Base-by-base conservation (phyloP, 2,797 vertebrate species). In the Diplodus puntazzo region DNA sequence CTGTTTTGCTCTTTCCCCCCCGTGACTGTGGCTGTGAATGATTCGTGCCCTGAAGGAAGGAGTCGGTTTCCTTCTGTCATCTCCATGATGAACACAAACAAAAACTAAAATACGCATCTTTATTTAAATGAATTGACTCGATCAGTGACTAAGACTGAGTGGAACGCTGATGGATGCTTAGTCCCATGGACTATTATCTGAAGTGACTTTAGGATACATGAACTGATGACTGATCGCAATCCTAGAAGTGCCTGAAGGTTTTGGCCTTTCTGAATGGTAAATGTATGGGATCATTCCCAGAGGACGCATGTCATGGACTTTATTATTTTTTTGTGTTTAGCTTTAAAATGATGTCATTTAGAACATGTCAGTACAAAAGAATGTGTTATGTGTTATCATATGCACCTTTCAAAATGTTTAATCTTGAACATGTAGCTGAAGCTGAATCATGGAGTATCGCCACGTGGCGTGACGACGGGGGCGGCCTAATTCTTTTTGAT, bases 241-340 rank as follows among this genome's bases (percentile, higher is more conserved):
- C 92, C 89, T 94, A 91, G 93, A 96, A 96, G 95, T 96, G 96
- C 95, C 95, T 96, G 91, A 87, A 88, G 88, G 85, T 87, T 88
- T 93, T 90, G 88, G 89, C 90, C 84, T 92, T 94, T 88, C 88
- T 82, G 87, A 93, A 89, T 76, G 79, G 72, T 88, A 85, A 81
- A 85, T 72, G 89, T 92, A 91, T 81, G 87, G 89, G 92, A 89
- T 71, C 82, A 75, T 89, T 88, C 89, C 87, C 84, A 89, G 75
- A 92, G 64, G 83, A 88, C 79, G 86, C 75, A 81, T 77, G 82
- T 90, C 85, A 69, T 69, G 84, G 75, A 89, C 83, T 42, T 83
- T 76, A 49, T 48, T 58, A 27, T 80, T 50, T 57, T 62, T 84
- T 67, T 85, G 64, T 83, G 59, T 88, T 94, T 81, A 89, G 79